Evolutionary conservation across 1,140 invertebrate genomes (phyloP), one percentile per base, ranked within the genome.

Genomic region (Halyomorpha halys): DNA sequence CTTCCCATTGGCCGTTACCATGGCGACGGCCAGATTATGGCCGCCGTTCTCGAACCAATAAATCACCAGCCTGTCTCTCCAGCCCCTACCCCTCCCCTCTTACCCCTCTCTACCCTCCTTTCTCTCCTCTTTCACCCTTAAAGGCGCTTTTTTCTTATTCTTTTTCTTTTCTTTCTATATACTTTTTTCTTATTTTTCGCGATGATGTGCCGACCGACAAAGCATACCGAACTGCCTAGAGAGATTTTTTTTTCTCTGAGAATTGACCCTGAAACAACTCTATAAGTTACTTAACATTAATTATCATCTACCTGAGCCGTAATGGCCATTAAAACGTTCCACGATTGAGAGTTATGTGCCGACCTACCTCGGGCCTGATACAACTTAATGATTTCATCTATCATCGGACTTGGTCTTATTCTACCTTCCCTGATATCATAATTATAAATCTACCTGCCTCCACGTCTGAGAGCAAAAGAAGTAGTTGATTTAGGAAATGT

Each of bases 321-420:
- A 56, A 56, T 11, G 53, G 23, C 53, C 53, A 56, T 56, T 56
- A 56, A 23, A 56, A 19, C 53, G 14, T 21, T 56, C 47, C 6
- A 11, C 19, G 53, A 14, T 56, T 5, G 21, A 8, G 15, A 56
- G 18, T 49, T 56, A 23, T 23, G 18, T 25, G 19, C 15, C 53
- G 18, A 56, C 23, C 53, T 56, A 23, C 19, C 23, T 23, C 53
- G 18, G 23, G 6, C 53, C 23, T 56, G 21, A 56, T 56, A 56
- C 53, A 56, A 56, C 19, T 56, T 56, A 56, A 56, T 56, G 53
- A 23, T 56, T 56, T 56, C 53, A 56, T 56, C 23, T 56, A 56
- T 56, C 53, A 56, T 56, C 23, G 18, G 15, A 21, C 53, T 56
- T 56, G 21, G n/a, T 49, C n/a, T 49, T 49, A 49, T 49, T 49